A percentile compares a stretch with the other conserved stretches of the same genome.
phyloP scores from a whole-genome alignment of 2,888 invertebrate genomes.

The Gasteruption jaculator region DNA sequence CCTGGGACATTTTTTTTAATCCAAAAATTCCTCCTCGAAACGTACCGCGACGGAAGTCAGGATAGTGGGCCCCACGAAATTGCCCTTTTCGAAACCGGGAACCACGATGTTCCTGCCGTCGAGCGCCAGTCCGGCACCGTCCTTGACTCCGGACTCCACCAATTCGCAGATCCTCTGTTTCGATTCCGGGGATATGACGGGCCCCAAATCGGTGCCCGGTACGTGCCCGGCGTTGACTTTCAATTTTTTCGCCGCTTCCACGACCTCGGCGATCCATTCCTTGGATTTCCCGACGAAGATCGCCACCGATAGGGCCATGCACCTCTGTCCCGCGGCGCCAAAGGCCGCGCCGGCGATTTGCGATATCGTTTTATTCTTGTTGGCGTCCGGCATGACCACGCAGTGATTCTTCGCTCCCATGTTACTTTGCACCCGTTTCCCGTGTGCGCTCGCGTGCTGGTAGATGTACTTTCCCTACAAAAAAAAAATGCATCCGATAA shows the following conservation, averaged over 20 bases:
- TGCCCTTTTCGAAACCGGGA: slow-evolving; percentile 89
- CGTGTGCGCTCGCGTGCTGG: slow-evolving; percentile 81
- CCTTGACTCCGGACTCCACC: slow-evolving; percentile 77
- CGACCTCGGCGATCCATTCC: slow-evolving; percentile 91
- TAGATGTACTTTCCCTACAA: slow-evolving; percentile 87
- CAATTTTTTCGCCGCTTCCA: slow-evolving; percentile 73
- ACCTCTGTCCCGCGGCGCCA: slow-evolving; percentile 98
- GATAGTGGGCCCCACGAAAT: slow-evolving; percentile 97
- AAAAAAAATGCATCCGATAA: slow-evolving; percentile 1
- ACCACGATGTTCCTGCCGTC: slow-evolving; percentile 86
- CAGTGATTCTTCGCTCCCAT: slow-evolving; percentile 99
- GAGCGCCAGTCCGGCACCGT: slow-evolving; percentile 83
- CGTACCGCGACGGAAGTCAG: slow-evolving; percentile 73
- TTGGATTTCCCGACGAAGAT: slow-evolving; percentile 81
- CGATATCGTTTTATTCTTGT: slow-evolving; percentile 93
- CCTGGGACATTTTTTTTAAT: background rate
- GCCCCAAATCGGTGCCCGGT: slow-evolving; percentile 80
- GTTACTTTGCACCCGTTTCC: slow-evolving; percentile 96
- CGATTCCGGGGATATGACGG: slow-evolving; percentile 89
- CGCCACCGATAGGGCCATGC: slow-evolving; percentile 97
- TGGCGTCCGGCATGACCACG: slow-evolving; percentile 93
- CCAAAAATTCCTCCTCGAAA: background rate
- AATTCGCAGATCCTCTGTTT: slow-evolving; percentile 79
- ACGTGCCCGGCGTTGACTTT: slow-evolving; percentile 89
- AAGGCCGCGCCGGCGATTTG: slow-evolving; percentile 93